Evolutionary conservation across 1,140 invertebrate species (phyloP).

Genomic region (Bombus turneri): DNA sequence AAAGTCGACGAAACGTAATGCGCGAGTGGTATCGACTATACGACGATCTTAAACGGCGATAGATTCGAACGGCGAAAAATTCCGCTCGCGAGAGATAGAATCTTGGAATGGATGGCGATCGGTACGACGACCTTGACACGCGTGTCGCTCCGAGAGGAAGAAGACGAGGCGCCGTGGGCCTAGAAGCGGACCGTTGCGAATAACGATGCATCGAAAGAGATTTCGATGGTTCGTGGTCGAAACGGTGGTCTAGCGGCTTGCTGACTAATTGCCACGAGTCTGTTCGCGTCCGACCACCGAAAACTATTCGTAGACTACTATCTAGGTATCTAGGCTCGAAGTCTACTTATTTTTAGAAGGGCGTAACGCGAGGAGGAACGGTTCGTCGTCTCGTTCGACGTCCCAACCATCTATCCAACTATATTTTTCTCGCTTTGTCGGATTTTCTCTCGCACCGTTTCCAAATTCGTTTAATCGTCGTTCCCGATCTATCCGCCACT

Average conservation of each 20-base stretch:
- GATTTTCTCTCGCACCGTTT: background rate
- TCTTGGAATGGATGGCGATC: background rate
- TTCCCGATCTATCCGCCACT: slow-evolving; percentile 30
- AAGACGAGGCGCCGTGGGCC: background rate
- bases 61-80: background rate
- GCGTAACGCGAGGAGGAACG: slow-evolving; percentile 82
- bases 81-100: background rate
- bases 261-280: slow-evolving; percentile 77
- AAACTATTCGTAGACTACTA: slow-evolving; percentile 81
- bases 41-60: background rate
- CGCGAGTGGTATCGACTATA: background rate
- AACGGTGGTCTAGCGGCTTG: background rate
- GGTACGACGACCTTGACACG: slow-evolving; percentile 28
- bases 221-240: slow-evolving; percentile 1
- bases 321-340: slow-evolving; percentile 83
- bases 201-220: background rate
- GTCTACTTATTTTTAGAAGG: slow-evolving; percentile 81
- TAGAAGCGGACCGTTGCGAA: no score
- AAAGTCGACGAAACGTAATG: background rate
- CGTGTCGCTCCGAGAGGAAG: no score
- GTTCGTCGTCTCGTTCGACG: slow-evolving; percentile 73
- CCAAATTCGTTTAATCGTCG: slow-evolving; percentile 6
- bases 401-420: slow-evolving; percentile 48
- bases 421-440: slow-evolving; percentile 66
- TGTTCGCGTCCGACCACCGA: slow-evolving; percentile 69